Evolutionary conservation across 2,797 vertebrate genomes (phyloP).

Genomic region (Glossophaga mutica): DNA sequence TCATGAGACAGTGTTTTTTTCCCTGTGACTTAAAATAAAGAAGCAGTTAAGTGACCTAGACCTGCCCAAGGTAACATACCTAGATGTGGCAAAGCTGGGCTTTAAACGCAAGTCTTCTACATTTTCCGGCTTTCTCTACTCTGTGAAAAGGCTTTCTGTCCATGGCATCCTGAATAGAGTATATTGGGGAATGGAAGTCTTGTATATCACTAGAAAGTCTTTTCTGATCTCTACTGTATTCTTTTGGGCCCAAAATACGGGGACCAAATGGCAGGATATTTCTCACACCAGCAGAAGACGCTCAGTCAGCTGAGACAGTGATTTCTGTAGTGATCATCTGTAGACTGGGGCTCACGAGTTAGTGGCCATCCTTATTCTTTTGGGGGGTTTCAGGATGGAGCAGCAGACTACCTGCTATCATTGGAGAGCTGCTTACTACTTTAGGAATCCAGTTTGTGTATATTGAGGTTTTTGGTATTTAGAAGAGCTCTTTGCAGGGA

Average conservation of each 20-base stretch:
- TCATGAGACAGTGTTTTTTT: not conserved
- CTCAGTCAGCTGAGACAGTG: not conserved
- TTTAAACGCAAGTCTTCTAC: not conserved
- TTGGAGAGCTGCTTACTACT: not conserved
- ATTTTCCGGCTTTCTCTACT: not conserved
- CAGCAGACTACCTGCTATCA: not conserved
- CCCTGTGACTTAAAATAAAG: not conserved
- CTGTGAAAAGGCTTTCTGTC: not conserved
- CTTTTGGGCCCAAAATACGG: not conserved
- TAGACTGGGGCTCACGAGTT: not conserved
- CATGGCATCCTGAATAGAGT: not conserved
- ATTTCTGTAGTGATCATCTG: not conserved
- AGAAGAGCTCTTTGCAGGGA: not conserved
- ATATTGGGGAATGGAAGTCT: not conserved
- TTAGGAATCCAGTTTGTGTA: constrained; percentile 20
- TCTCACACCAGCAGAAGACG: not conserved
- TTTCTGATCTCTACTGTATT: not conserved
- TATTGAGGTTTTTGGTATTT: constrained; percentile 27
- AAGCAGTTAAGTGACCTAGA: constrained; percentile 22
- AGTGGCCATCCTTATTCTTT: not conserved
- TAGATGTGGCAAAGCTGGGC: constrained; percentile 13
- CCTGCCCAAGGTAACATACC: not conserved
- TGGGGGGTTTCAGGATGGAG: not conserved
- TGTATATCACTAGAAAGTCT: not conserved
- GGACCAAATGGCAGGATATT: not conserved